Conservation (phyloP, 2,113 vertebrate genomes). For the Cinclus mexicanus region DNA sequence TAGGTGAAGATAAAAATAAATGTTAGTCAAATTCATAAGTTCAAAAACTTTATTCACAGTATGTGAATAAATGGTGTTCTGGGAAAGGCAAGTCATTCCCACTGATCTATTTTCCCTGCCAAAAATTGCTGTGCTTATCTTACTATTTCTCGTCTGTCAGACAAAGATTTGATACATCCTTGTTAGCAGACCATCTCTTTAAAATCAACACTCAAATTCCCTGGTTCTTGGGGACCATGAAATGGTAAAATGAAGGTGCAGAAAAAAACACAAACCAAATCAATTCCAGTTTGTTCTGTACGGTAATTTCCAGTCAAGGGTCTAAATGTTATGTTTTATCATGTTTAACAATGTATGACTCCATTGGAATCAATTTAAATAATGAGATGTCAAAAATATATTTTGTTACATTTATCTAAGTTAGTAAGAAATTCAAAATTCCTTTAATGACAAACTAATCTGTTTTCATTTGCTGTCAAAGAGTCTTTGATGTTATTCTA, state of each 20-base stretch:
- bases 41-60: not conserved
- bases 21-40: not conserved
- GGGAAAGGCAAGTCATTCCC: not conserved
- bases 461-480: slow-evolving; percentile 38
- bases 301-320: not conserved
- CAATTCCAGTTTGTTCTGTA: not conserved
- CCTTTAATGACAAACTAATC: slow-evolving; percentile 32
- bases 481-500: not conserved
- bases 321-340: not conserved
- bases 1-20: not conserved
- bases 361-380: slow-evolving; percentile 35
- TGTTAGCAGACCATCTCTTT: not conserved
- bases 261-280: not conserved
- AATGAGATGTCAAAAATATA: slow-evolving; percentile 49
- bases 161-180: not conserved
- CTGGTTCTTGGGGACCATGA: not conserved
- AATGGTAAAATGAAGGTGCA: not conserved
- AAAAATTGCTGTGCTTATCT: not conserved
- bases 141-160: not conserved
- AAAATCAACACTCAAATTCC: not conserved
- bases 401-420: slow-evolving; percentile 71
- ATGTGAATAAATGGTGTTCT: not conserved
- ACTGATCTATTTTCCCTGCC: not conserved
- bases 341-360: not conserved
- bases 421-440: slow-evolving; percentile 59